Evolutionary conservation across 2,888 invertebrate species (phyloP), one percentile per base, ranked within the genome.

Genomic region (Agrotis exclamationis): DNA sequence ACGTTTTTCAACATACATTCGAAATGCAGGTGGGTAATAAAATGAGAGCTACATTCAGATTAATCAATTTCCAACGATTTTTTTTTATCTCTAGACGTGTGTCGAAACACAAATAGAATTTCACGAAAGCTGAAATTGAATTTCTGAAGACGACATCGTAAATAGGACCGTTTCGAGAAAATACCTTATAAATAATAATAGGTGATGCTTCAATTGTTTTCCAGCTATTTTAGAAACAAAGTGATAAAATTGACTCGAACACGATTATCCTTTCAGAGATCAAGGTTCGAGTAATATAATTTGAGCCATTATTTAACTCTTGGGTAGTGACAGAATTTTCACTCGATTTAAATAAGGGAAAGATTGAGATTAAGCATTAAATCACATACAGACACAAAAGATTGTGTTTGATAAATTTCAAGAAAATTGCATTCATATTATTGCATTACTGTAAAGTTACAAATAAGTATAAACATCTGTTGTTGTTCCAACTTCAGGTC

Each of bases 101-200:
- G 80, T 85, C 70, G 88, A 86, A 87, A 88, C 76, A 87, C 85
- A 88, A 88, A 88, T 90, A 88, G 86, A 87, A 87, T 87, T 86
- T 86, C 75, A 79, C 79, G 82, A 85, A 86, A 81, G 87, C 85
- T 86, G 77, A 87, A 90, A 90, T 91, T 86, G 85, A 85, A 86
- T 90, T 88, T 84, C 82, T 87, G 86, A 78, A 79, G 72, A 82
- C 79, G 87, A 87, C 87, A 71, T 85, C 81, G 80, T 82, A 81
- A 88, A 86, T 85, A 82, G 82, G 80, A 84, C 79, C 70, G 82
- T 85, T 87, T 85, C 82, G 66, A 74, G 78, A 70, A 79, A 78
- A 82, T 84, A 83, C 79, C 76, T 84, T 83, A 79, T 80, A 70
- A 84, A 82, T 83, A 80, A 82, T 83, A 80, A 80, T 78, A 74